Percentiles rank a stretch among this genome's conserved stretches.
These are phyloP conservation scores for Ephydatia muelleri DNA, from an alignment of 37 sponge, comb jelly and placozoan genomes.

Conservation along the genomic window DNA sequence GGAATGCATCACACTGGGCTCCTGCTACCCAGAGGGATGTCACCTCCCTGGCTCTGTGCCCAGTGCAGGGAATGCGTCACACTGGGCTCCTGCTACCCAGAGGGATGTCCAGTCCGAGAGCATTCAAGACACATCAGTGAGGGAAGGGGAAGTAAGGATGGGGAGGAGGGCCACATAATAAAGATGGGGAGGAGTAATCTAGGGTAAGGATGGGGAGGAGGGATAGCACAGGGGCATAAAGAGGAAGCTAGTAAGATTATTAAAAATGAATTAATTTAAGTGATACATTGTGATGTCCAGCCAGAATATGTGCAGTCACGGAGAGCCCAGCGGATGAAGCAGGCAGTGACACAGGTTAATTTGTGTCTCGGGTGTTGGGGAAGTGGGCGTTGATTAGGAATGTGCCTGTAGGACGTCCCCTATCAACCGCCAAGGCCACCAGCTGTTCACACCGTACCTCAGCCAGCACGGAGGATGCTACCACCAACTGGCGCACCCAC, in stretches of 20 bases:
- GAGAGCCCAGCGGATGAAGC: neutral
- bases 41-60: neutral
- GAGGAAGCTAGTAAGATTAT: too few relatives aligned
- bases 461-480: too few relatives aligned
- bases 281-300: too few relatives aligned
- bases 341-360: neutral
- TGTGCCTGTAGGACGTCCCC: neutral
- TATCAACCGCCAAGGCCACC: neutral
- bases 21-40: neutral
- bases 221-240: neutral
- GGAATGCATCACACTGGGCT: neutral
- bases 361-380: neutral
- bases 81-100: neutral
- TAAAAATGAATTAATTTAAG: too few relatives aligned
- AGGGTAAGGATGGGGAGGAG: neutral
- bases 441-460: neutral
- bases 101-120: neutral
- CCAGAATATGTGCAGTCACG: neutral
- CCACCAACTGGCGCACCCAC: too few relatives aligned
- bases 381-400: neutral
- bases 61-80: neutral
- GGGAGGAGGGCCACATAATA: neutral
- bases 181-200: neutral
- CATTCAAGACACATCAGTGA: neutral
- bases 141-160: neutral